A percentile compares a stretch with the other conserved stretches of the same genome.
Evolutionary conservation across 2,888 invertebrate species (phyloP).

Genomic region (Meandrusa payeni): DNA sequence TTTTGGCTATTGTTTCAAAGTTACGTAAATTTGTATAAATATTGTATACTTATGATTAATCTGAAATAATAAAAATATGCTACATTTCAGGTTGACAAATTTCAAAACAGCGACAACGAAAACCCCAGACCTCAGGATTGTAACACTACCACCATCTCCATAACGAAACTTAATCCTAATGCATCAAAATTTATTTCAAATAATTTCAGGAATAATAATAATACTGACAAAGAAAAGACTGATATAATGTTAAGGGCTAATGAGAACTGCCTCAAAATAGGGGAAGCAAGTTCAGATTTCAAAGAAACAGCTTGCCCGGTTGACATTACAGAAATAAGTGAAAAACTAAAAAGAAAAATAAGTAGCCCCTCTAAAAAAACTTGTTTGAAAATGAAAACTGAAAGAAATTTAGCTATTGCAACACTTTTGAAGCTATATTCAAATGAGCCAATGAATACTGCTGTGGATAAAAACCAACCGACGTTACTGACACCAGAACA

Average conservation of each 20-base stretch:
- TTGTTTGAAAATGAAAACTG: conserved; percentile 37
- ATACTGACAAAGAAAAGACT: conserved; percentile 17
- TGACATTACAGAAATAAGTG: conserved; percentile 31
- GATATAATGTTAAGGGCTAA: conserved; percentile 24
- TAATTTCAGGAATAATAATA: conserved; percentile 3
- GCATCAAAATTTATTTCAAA: conserved; percentile 50
- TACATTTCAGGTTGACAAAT: conserved; percentile 32
- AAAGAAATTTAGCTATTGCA: conserved; percentile 55
- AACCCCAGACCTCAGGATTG: conserved; percentile 10
- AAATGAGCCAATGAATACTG: conserved; percentile 18
- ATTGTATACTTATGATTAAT: no score
- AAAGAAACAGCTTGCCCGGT: conserved; percentile 16
- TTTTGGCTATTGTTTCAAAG: no score
- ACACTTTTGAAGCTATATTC: conserved; percentile 47
- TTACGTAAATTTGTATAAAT: no score
- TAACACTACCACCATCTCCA: conserved; percentile 29
- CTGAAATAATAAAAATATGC: no score
- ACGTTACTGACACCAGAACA: conserved; percentile 49
- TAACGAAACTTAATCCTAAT: conserved; percentile 53
- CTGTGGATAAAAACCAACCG: conserved; percentile 24
- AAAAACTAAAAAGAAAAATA: conserved; percentile 43
- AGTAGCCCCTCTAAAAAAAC: conserved; percentile 36
- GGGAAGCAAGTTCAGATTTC: not conserved
- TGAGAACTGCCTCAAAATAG: no score
- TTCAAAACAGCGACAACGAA: conserved; percentile 16